Evolutionary conservation across 1,140 invertebrate genomes (phyloP).

Genomic region (Temnothorax curvispinosus): DNA sequence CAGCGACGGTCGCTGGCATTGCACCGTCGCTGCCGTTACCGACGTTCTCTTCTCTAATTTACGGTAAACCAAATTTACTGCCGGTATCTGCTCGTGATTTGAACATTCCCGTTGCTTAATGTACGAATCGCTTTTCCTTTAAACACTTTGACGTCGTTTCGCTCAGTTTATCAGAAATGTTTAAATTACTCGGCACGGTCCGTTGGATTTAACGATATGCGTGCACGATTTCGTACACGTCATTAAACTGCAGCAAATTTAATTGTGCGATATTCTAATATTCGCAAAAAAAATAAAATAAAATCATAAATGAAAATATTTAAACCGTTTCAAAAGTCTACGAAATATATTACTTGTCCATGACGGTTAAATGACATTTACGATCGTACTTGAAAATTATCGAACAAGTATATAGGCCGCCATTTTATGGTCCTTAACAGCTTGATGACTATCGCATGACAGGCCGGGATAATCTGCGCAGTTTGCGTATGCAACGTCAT

Average conservation of each 20-base stretch:
- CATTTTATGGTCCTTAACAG: conserved; percentile 43
- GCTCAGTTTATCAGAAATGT: conserved; percentile 1
- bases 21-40: not conserved
- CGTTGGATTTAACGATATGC: not conserved
- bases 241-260: not conserved
- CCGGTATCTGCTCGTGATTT: conserved; percentile 66
- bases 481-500: conserved; percentile 36
- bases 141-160: conserved; percentile 27
- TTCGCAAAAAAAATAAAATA: not conserved
- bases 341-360: not conserved
- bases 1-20: not conserved
- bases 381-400: not conserved
- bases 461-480: conserved; percentile 30
- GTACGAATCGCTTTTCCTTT: conserved; percentile 25
- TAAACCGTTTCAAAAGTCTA: not conserved
- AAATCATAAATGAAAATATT: not conserved
- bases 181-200: conserved; percentile 18
- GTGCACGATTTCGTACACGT: not conserved
- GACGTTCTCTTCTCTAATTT: conserved; percentile 69
- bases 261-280: not conserved
- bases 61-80: conserved; percentile 71
- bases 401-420: not conserved
- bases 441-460: conserved; percentile 51
- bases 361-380: not conserved
- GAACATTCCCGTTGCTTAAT: conserved; percentile 39